Base-by-base conservation (phyloP, 2,113 vertebrate genomes). In the Prionailurus viverrinus region DNA sequence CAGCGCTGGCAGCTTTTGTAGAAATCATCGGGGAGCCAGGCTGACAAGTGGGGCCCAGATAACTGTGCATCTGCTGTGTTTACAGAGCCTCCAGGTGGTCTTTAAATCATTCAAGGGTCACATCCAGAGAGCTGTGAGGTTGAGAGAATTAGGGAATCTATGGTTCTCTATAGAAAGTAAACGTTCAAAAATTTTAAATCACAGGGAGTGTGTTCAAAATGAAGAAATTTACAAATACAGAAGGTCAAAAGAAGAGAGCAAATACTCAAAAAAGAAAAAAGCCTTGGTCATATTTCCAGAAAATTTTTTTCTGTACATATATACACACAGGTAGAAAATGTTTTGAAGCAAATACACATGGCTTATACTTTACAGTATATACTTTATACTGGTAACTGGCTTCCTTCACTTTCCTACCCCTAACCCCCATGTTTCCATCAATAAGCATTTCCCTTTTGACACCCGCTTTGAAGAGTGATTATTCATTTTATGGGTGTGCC, bases 191-290 rank as follows among this genome's bases (percentile, higher is more conserved):
- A 14, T 94, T 87, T 89, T 53, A 82, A 79, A 68, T 81, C 33
- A 95, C 14, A 61, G n/a, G 76, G 55, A 93, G 0, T 10, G 53
- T 71, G 29, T 27, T 96, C 25, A 88, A 21, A 74, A 36, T 95
- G 82, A 95, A 90, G 51, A 89, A 61, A 92, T 78, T n/a, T 31
- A 79, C 69, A 90, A 91, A 79, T 86, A 69, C 4, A 73, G 3
- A 45, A 33, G 9, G 10, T 27, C 58, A 69, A 65, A 79, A 81
- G 39, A 92, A 94, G 65, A 96, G 78, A 83, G 85, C 16, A 73
- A 48, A 51, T 33, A 83, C 74, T 92, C 78, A 66, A 61, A 18
- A 86, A 71, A 39, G n/a, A 61, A 71, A 78, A 21, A 15, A 65
- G 55, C 23, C 36, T 85, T 18, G 1, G 8, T 86, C 27, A 45